Base-by-base conservation (phyloP, 1,140 invertebrate species). In the Idris sp. region DNA sequence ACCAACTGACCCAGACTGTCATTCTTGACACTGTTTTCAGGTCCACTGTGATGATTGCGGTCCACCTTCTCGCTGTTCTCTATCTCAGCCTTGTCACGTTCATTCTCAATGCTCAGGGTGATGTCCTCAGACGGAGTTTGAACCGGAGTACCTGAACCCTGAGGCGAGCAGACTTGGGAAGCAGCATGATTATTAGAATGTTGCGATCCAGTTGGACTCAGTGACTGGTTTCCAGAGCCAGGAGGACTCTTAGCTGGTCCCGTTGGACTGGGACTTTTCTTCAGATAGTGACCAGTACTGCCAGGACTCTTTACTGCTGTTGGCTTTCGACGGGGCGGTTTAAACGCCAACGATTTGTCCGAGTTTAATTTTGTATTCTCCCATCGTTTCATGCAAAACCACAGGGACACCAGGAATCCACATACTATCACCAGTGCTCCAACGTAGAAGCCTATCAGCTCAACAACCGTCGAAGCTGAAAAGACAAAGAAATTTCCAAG, bases 181-280 rank as follows among this genome's bases (percentile, higher is more conserved):
- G 74, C 41, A 1, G 53, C 56, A 31, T 72, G 48, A 4, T 74
- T 72, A 40, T 78, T 80, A 0, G 76, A 71, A 9, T 77, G 74
- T 14, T 79, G 84, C 0, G 82, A 82, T 0, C 84, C 84, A 0
- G 83, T 86, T 0, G 86, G 86, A 65, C 86, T 87, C 0, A 84
- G 84, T 0, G 82, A 82, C 25, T 85, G 83, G 0, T 77, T 78
- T 7, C 76, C 77, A 0, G 85, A 85, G 14, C 88, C 88, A 5
- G 87, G 90, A 30, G 87, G 89, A 49, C 89, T 89, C 36, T 90
- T 90, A 1, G 86, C 89, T 13, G 89, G 88, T 31, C 90, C 93
- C 0, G 94, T 95, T 0, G 95, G 95, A 71, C 94, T 95, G 0
- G 95, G 95, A 31, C 92, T 95, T 85, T 96, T 97, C 86, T 95